Conservation (phyloP, 2,888 invertebrate species). For the Diarsia brunnea region DNA sequence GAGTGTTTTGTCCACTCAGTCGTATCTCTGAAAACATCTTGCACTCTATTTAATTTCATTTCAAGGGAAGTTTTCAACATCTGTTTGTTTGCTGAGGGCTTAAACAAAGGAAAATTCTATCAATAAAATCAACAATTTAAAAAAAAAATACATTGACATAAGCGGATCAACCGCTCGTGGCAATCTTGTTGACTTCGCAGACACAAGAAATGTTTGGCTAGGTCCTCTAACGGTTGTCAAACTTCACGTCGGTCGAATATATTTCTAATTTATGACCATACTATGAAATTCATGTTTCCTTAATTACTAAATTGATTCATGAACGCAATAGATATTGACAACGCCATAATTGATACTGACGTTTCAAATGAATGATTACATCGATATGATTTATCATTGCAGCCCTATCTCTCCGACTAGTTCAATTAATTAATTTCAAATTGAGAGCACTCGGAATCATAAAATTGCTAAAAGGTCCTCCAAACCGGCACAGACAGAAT, state of each 20-base stretch:
- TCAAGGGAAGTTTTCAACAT: neutral
- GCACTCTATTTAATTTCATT: neutral
- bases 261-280: neutral
- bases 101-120: neutral
- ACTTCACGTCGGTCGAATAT: neutral
- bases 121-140: neutral
- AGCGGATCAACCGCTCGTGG: neutral
- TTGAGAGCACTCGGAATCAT: neutral
- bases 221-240: neutral
- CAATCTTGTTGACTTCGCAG: neutral
- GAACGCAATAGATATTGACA: conserved; percentile 48
- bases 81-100: neutral
- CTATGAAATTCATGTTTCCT: conserved; percentile 7
- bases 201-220: neutral
- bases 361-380: conserved; percentile 33
- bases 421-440: conserved; percentile 35
- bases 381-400: conserved; percentile 30
- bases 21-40: neutral
- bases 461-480: neutral
- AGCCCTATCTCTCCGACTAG: conserved; percentile 7
- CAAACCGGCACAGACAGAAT: neutral
- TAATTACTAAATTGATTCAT: conserved; percentile 50
- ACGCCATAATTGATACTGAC: conserved; percentile 45
- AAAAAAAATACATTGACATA: neutral
- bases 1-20: neutral